Evolutionary conservation across 2,113 vertebrate genomes (phyloP).

Genomic region (Gavialis gangeticus): DNA sequence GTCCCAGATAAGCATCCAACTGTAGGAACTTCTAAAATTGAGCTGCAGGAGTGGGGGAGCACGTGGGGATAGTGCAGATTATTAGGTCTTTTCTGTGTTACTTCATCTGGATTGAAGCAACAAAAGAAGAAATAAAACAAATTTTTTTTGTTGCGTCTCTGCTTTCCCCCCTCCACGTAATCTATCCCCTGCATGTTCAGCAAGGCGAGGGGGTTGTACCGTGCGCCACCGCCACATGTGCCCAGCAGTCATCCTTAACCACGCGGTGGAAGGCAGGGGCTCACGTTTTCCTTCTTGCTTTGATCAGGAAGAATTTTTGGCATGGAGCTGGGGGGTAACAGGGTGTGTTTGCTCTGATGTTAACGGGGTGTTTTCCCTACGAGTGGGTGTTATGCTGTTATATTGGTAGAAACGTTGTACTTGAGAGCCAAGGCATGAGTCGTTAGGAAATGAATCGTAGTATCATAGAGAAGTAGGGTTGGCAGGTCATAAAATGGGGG

Average conservation of each 20-base stretch:
- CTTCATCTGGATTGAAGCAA: neutral
- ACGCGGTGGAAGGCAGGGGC: neutral
- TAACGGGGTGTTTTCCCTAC: too few relatives aligned
- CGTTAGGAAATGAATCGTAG: neutral
- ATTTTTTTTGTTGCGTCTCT: neutral
- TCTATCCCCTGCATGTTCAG: accelerated
- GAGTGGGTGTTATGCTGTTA: neutral
- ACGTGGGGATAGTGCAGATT: neutral
- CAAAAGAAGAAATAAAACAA: neutral
- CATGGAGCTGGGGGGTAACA: neutral
- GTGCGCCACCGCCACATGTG: neutral
- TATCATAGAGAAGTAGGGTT: too few relatives aligned
- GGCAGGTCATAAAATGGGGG: too few relatives aligned
- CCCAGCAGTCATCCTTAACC: neutral
- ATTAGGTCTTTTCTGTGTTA: neutral
- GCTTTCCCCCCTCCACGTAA: neutral
- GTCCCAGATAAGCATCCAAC: slow-evolving; percentile 58
- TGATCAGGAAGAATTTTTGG: neutral
- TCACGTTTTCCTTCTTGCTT: neutral
- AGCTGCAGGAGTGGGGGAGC: neutral
- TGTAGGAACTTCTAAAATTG: slow-evolving; percentile 45
- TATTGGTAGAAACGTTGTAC: too few relatives aligned
- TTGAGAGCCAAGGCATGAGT: neutral
- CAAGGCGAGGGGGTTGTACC: neutral
- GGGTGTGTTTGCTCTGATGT: too few relatives aligned